Base-by-base conservation (phyloP, 2,888 invertebrate genomes). In the Lasioglossum zephyrum region DNA sequence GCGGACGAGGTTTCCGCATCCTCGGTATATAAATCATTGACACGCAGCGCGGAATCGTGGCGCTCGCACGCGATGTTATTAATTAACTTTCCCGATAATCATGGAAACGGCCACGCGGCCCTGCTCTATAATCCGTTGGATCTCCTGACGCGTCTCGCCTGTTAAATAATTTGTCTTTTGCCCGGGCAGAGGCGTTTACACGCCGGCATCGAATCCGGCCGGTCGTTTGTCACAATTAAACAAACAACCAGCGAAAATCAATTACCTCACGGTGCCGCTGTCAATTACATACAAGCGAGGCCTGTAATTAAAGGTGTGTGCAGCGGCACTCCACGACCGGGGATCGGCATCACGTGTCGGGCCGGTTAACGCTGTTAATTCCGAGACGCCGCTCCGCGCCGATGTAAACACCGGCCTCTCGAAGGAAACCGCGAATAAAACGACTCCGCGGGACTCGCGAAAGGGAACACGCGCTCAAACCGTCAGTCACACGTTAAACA, bases 11-110 rank as follows among this genome's bases (percentile, higher is more conserved):
- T 26, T 73, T 26, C 8, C 11, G 22, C 44, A 26, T 47, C 11
- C 8, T 36, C 11, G 63, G 11, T 44, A 69, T 47, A 22, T 60
- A 36, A 82, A 79, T 80, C 26, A 75, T 41, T 6, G 41, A 41
- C 18, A 72, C 22, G 60, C 18, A 3, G 39, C 69, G 79, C 39
- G 57, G 66, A 26, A 26, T 36, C 36, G 66, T 4, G 60, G 60
- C 60, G 44, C n/a, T 22, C 8, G 47, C 82, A 47, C 80, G 79
- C 73, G 79, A 82, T 74, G 57, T 80, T 70, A 80, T 82, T 79
- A 82, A 80, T 82, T 82, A 74, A 53, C 73, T 53, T 73, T 44
- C 36, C 26, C 3, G 57, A 60, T 44, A 26, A 44, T 74, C 69
- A 5, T 31, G 49, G 44, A 66, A 70, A 79, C 66, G 18, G 36